Base-by-base conservation (phyloP, 2,888 invertebrate genomes). In the Augiades crinisus region DNA sequence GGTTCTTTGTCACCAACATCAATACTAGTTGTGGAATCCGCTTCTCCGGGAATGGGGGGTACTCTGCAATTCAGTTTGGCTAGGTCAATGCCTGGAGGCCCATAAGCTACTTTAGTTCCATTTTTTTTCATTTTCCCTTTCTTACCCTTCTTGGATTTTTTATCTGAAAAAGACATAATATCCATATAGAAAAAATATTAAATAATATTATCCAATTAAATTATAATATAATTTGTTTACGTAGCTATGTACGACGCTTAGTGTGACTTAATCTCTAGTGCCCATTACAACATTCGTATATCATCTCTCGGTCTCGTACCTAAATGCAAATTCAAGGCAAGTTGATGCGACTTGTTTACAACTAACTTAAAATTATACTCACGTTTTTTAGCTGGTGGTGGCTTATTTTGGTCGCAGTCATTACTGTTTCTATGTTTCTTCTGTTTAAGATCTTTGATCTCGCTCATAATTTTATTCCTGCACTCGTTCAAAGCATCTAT, bases 41-140 rank as follows among this genome's bases (percentile, higher is more conserved):
- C 19, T n/a, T 31, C 13, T 1, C 8, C 3, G 7, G 3, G 36
- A 30, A 50, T 43, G 1, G 50, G 50, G 1, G 50, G 50, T 1
- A 51, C 50, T 10, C 50, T 27, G 13, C 22, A 45, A n/a, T 13
- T 44, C 0, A 51, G 10, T 10, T 36, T 34, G 7, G 19, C 22
- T 8, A 37, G 1, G 17, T 51, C 44, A n/a, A 44, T 30, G 0
- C 50, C 43, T 8, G 50, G 50, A 1, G 50, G 50, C 2, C 50
- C 44, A 30, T 27, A 51, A 0, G 34, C 8, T 0, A 16, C 16
- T 22, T 34, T 51, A 0, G 13, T 5, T 1, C n/a, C 40, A 2
- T 33, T 21, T 13, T 34, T 31, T 1, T 30, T 34, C 19, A 16
- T 5, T 21, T 36, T 36, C 0, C 8, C 27, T 34, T 19, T 19